phyloP scores from a whole-genome alignment of 2,113 vertebrate species.

The Chrysemys picta region DNA sequence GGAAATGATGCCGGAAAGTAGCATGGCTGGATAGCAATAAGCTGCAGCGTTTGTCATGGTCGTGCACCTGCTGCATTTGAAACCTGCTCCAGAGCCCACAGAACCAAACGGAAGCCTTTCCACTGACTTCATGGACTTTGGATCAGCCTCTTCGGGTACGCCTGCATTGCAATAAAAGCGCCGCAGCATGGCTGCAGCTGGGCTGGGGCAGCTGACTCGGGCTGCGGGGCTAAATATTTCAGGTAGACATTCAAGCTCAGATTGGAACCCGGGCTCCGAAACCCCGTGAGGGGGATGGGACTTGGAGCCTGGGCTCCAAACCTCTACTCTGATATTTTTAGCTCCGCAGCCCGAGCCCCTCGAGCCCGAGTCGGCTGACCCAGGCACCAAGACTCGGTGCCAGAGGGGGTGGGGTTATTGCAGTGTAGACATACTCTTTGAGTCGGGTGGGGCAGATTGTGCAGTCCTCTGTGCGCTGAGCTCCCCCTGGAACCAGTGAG shows the following conservation, averaged over 20 bases:
- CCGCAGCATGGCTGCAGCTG: not conserved
- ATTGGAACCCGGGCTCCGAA: not conserved
- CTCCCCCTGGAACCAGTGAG: fast-evolving
- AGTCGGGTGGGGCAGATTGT: not conserved
- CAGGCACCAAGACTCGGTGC: not conserved
- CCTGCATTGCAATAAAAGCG: not conserved
- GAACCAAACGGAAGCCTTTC: not conserved
- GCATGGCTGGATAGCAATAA: not conserved
- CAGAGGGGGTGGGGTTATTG: not conserved
- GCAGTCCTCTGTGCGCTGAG: not conserved
- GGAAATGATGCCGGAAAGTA: not conserved
- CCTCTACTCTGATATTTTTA: not conserved
- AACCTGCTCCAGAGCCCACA: not conserved
- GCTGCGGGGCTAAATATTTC: not conserved
- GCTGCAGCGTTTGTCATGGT: not conserved
- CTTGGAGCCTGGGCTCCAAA: not conserved
- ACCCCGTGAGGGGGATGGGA: not conserved
- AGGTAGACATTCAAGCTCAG: not conserved
- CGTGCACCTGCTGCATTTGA: fast-evolving
- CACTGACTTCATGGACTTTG: not conserved
- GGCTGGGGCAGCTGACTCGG: not conserved
- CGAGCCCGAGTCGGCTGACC: not conserved
- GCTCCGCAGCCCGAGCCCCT: not conserved
- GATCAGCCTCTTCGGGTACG: not conserved
- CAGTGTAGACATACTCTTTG: not conserved